Evolutionary conservation across 2,113 vertebrate genomes (phyloP).

Genomic region (Cyprinus carpio): DNA sequence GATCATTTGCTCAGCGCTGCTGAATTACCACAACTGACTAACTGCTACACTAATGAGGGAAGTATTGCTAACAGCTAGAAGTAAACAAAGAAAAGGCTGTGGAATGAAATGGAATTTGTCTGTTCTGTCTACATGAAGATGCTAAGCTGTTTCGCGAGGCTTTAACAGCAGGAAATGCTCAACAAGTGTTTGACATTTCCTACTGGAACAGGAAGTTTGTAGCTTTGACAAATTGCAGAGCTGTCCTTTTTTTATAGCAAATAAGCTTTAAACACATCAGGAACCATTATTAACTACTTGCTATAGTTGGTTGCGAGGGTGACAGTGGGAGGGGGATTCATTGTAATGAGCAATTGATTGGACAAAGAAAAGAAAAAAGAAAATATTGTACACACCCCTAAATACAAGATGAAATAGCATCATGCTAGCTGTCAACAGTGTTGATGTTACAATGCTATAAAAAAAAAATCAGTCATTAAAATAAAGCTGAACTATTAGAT

Average conservation of each 20-base stretch:
- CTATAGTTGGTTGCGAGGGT: no score
- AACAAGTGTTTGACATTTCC: neutral
- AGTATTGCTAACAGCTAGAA: conserved; percentile 7
- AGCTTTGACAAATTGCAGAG: neutral
- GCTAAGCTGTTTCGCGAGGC: neutral
- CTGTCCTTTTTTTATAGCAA: neutral
- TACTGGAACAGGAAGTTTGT: neutral
- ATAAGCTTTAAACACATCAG: neutral
- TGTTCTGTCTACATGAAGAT: neutral
- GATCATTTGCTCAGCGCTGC: neutral
- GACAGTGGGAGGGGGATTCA: no score
- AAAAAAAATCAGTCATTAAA: no score
- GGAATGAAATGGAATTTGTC: neutral
- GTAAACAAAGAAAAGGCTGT: neutral
- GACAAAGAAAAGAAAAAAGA: no score
- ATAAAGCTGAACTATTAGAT: no score
- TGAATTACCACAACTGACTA: neutral
- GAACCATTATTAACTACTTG: neutral
- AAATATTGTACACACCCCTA: neutral
- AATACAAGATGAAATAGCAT: neutral
- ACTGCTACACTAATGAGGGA: neutral
- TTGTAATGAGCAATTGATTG: neutral
- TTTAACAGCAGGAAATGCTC: neutral
- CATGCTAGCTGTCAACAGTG: no score
- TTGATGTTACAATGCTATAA: no score